phyloP scores from a whole-genome alignment of 2,888 invertebrate species.

The Dicranocentrus wangi region DNA sequence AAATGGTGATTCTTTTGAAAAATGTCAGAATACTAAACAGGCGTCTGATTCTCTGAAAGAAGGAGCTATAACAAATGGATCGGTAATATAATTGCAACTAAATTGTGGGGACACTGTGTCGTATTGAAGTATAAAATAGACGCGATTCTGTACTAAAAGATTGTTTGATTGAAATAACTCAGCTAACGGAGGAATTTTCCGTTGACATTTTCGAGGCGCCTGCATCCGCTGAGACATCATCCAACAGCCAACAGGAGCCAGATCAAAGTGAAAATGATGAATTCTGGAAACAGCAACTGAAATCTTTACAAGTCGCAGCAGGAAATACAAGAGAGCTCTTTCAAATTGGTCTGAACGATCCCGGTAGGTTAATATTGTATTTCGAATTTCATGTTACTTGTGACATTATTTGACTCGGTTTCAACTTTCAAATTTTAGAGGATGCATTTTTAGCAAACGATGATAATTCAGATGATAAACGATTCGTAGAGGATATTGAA shows the following conservation, averaged over 20 bases:
- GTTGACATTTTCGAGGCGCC: no score
- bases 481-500: constrained; percentile 67
- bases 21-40: no score
- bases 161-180: no score
- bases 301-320: constrained; percentile 63
- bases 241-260: background rate
- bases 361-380: constrained; percentile 24
- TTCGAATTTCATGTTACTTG: background rate
- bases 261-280: constrained; percentile 55
- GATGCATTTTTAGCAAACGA: constrained; percentile 40
- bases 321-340: constrained; percentile 59
- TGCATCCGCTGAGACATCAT: no score
- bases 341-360: constrained; percentile 48
- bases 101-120: no score
- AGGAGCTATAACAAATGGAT: no score
- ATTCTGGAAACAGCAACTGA: constrained; percentile 65
- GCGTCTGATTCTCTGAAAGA: no score
- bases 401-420: background rate
- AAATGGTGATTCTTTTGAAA: constrained; percentile 21
- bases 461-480: constrained; percentile 43
- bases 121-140: no score
- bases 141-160: no score
- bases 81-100: no score
- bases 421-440: no score
- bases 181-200: no score